Evolutionary conservation across 2,888 invertebrate species (phyloP).

Genomic region (Eretmocerus hayati): DNA sequence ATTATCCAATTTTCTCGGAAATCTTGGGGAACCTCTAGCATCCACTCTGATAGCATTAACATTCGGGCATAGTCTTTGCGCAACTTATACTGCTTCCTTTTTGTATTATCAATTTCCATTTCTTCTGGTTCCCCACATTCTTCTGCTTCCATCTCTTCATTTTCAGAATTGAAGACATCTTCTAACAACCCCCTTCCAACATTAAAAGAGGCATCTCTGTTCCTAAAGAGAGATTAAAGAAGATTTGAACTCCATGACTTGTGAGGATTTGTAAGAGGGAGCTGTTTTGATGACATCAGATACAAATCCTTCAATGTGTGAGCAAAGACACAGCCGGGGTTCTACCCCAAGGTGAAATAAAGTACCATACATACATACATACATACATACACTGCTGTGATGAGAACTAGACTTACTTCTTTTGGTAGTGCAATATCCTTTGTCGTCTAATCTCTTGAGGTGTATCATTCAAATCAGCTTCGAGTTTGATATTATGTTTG

Average conservation of each 20-base stretch:
- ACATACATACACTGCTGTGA: too few species aligned
- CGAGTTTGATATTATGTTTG: conserved; percentile 35
- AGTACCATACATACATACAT: too few species aligned
- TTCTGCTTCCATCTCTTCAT: conserved; percentile 26
- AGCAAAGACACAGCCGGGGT: too few species aligned
- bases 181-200: conserved; percentile 49
- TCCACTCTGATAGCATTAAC: conserved; percentile 91
- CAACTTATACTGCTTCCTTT: conserved; percentile 18
- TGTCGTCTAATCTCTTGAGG: conserved; percentile 41
- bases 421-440: conserved; percentile 35
- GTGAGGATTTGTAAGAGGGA: too few species aligned
- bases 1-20: conserved; percentile 65
- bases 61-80: conserved; percentile 45
- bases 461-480: conserved; percentile 32
- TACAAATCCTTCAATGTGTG: neutral
- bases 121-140: conserved; percentile 24
- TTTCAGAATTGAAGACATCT: conserved; percentile 31
- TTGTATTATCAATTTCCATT: conserved; percentile 24
- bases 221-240: too few species aligned
- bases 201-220: conserved; percentile 35
- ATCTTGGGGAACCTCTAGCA: conserved; percentile 76
- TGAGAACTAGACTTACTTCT: conserved; percentile 38
- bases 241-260: too few species aligned
- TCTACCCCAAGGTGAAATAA: too few species aligned
- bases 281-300: too few species aligned